These are phyloP conservation scores for Apodemus speciosus DNA, from an alignment of 2,113 vertebrate species.

Conservation along the genomic window DNA sequence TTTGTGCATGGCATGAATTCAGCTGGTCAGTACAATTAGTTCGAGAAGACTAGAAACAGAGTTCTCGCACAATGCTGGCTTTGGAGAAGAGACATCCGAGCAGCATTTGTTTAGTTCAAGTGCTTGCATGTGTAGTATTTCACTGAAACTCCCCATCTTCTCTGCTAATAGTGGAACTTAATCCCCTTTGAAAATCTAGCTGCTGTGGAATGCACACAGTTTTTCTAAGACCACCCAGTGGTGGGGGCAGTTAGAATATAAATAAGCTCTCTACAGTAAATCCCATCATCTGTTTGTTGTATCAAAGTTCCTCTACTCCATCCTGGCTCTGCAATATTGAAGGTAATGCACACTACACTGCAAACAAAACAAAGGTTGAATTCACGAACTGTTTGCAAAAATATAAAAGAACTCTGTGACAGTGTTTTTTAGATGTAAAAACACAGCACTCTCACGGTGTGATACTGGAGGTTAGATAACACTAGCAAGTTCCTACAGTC, in stretches of 20 bases:
- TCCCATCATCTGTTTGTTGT: neutral
- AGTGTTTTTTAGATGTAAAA: neutral
- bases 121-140: neutral
- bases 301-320: neutral
- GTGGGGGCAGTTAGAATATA: neutral
- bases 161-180: neutral
- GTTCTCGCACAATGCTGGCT: neutral
- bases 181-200: neutral
- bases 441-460: neutral
- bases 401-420: neutral
- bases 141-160: neutral
- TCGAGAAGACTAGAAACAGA: neutral
- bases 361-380: neutral
- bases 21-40: neutral
- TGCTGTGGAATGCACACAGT: neutral
- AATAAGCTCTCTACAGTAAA: neutral
- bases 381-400: too few relatives aligned
- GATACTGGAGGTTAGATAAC: neutral
- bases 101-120: neutral
- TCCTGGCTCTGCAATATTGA: neutral
- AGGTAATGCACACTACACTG: neutral
- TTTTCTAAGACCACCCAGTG: neutral
- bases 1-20: neutral
- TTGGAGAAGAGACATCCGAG: neutral
- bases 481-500: neutral